Evolutionary conservation across 2,888 invertebrate genomes (phyloP).

Genomic region (Saturnia japonica): DNA sequence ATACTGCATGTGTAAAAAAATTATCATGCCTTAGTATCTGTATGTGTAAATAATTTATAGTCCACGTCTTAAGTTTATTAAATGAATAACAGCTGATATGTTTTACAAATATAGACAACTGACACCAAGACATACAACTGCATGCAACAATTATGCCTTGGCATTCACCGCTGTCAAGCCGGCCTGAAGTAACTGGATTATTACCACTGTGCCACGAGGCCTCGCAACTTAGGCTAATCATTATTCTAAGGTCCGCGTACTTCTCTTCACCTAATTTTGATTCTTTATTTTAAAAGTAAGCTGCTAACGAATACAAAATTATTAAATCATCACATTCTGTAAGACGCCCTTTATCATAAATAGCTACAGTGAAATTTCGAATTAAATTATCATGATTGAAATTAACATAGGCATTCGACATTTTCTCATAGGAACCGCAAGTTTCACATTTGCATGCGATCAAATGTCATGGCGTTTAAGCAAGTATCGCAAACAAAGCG

Average conservation of each 20-base stretch:
- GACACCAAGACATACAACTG: too few relatives aligned
- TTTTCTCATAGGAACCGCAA: conserved; percentile 18
- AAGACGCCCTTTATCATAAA: background rate
- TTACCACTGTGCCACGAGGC: too few relatives aligned
- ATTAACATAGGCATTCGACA: conserved; percentile 16
- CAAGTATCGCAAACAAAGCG: conserved; percentile 42
- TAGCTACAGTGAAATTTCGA: background rate
- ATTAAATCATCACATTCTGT: background rate
- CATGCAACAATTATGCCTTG: too few relatives aligned
- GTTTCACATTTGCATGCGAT: conserved; percentile 42
- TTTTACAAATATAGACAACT: too few relatives aligned
- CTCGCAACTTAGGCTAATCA: too few relatives aligned
- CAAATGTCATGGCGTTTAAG: conserved; percentile 49
- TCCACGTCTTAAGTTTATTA: too few relatives aligned
- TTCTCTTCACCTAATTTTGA: background rate
- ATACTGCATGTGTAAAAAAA: too few relatives aligned
- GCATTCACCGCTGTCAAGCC: too few relatives aligned
- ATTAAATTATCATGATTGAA: conserved; percentile 5
- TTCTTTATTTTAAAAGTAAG: background rate
- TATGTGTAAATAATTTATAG: too few relatives aligned
- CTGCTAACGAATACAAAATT: background rate
- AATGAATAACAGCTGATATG: too few relatives aligned
- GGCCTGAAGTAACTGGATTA: too few relatives aligned
- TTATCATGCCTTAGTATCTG: too few relatives aligned
- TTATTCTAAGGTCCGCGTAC: background rate